phyloP scores from a whole-genome alignment of 35 echinoderm and acorn worm species.

The Apostichopus parvimensis region DNA sequence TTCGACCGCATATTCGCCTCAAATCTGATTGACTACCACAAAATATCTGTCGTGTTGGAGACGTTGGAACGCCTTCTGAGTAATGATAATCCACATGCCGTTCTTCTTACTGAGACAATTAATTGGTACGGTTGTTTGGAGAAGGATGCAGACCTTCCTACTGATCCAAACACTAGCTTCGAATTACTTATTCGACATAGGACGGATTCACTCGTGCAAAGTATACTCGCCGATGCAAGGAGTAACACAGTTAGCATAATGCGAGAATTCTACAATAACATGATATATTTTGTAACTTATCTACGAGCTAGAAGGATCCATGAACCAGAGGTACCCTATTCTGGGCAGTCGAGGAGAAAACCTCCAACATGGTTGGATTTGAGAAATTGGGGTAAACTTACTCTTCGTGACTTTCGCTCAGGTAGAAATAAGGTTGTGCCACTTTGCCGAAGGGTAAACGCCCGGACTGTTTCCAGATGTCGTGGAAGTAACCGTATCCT shows the following conservation, averaged over 20 bases:
- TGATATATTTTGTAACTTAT: background rate
- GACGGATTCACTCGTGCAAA: background rate
- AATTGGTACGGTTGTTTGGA: background rate
- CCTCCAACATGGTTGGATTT: background rate
- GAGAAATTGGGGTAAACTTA: background rate
- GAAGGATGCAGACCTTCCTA: background rate
- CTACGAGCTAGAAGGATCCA: background rate
- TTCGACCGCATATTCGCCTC: constrained; percentile 53
- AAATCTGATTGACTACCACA: constrained; percentile 26
- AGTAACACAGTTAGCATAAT: no score
- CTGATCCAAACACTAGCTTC: background rate
- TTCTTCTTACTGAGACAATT: constrained; percentile 29
- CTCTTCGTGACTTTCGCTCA: constrained; percentile 15
- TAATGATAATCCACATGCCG: constrained; percentile 17
- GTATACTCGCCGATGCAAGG: background rate
- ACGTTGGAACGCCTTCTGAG: constrained; percentile 16
- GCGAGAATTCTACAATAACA: constrained; percentile 5
- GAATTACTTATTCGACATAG: background rate
- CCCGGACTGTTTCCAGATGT: background rate
- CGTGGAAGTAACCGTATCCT: constrained; percentile 1
- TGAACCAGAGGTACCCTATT: no score
- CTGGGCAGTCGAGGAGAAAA: background rate
- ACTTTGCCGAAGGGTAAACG: constrained; percentile 13
- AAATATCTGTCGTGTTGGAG: background rate
- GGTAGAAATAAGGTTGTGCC: constrained; percentile 42